Conservation (phyloP, 2,888 invertebrate species). For the Melanophora roralis region DNA sequence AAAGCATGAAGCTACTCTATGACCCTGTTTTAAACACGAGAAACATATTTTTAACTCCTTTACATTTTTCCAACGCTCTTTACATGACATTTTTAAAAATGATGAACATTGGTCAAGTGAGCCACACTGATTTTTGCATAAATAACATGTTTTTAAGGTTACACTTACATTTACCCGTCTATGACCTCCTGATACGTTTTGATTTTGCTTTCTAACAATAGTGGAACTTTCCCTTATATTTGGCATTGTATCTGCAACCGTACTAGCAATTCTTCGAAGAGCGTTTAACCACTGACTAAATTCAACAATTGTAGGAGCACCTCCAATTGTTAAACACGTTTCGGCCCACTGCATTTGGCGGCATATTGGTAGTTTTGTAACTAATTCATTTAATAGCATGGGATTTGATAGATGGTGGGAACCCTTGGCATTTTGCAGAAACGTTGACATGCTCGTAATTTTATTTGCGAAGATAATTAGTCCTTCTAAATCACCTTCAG, state of each 20-base stretch:
- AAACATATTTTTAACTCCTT: neutral
- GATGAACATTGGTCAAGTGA: neutral
- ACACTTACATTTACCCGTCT: neutral
- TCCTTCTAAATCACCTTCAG: slow-evolving; percentile 6
- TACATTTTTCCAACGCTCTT: slow-evolving; percentile 5
- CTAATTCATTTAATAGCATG: slow-evolving; percentile 3
- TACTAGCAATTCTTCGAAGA: slow-evolving; percentile 9
- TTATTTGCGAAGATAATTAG: slow-evolving; percentile 28
- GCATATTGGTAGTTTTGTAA: slow-evolving; percentile 2
- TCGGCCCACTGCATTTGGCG: slow-evolving; percentile 35
- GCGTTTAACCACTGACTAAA: slow-evolving; percentile 23
- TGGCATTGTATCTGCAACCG: neutral
- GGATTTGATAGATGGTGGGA: slow-evolving; percentile 2
- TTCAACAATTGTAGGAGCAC: slow-evolving; percentile 7
- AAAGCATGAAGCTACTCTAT: neutral
- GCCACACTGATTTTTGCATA: neutral
- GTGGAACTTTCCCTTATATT: neutral
- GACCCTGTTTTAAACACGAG: neutral
- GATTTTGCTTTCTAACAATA: neutral
- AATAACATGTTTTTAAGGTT: neutral
- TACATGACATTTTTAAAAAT: neutral
- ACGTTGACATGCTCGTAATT: slow-evolving; percentile 35
- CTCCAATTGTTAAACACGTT: neutral
- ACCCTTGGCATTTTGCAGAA: slow-evolving; percentile 21
- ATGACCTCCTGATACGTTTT: neutral